Evolutionary conservation across 2,888 invertebrate species (phyloP).

Genomic region (Drosophila suboccidentalis): DNA sequence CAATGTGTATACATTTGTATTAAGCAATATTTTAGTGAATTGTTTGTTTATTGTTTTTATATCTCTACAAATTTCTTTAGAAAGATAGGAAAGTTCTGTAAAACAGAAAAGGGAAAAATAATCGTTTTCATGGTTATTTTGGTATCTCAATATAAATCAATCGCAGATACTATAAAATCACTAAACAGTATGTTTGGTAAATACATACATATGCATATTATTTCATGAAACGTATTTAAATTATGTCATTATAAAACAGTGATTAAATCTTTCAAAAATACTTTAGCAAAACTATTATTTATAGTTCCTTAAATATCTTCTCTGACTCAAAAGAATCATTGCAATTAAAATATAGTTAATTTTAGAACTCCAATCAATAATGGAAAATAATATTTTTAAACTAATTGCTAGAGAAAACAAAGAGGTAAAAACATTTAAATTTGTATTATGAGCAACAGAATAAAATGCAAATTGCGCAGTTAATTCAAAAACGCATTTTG

Average conservation of each 20-base stretch:
- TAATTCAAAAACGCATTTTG: conserved; percentile 39
- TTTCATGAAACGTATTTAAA: too few species aligned
- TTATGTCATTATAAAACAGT: too few species aligned
- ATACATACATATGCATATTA: too few species aligned
- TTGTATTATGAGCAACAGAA: neutral
- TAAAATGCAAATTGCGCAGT: conserved; percentile 49
- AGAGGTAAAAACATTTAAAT: neutral
- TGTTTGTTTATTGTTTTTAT: neutral
- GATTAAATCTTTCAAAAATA: too few species aligned
- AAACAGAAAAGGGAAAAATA: neutral
- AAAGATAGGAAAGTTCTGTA: neutral
- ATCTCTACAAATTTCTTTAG: neutral
- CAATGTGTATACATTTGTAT: neutral
- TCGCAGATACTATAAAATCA: neutral
- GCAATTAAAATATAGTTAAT: neutral
- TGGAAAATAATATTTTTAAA: neutral
- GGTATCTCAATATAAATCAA: neutral
- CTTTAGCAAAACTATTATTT: too few species aligned
- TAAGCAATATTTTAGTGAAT: neutral
- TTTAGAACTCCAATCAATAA: neutral
- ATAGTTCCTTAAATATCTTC: neutral
- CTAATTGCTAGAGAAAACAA: neutral
- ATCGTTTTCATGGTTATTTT: neutral
- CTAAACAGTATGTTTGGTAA: neutral
- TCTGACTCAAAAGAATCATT: neutral